Evolutionary conservation across 2,797 vertebrate genomes (phyloP), one percentile per base, ranked within the genome.

Genomic region (Triplophysa yarkandensis): DNA sequence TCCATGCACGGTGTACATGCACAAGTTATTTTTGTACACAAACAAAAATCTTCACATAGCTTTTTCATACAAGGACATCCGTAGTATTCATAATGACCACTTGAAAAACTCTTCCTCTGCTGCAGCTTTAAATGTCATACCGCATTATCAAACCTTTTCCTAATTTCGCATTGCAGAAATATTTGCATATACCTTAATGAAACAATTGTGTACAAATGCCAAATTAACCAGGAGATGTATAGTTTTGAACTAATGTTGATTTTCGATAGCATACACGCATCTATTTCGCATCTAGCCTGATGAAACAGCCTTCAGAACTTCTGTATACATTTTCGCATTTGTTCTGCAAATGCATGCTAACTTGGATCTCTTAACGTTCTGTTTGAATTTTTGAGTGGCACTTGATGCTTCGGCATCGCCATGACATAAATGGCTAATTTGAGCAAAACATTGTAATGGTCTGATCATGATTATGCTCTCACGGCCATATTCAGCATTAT

Each of bases 391-490:
- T 69, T 65, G 34, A 69, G 62, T 73, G 54, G 67, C 43, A 46
- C 44, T 71, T 44, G 52, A 78, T 67, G 67, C 50, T 62, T 80
- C 41, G 3, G 74, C 36, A 39, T 39, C 36, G 36, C 36, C 36
- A 69, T 16, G 41, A 34, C 67, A 11, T 71, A 77, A 81, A 63
- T 71, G 71, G 27, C 68, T 80, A 46, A 67, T 67, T 50, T 58
- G 65, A 32, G 17, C 74, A 64, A 77, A 70, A 71, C 55, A 39
- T 55, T 65, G 60, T 67, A 77, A 74, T 64, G 41, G 63, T 65
- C 64, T 77, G 43, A 61, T 54, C 71, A 48, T 70, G 23, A 25
- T 71, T 67, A 65, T 82, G 72, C 43, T 71, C 72, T 70, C 48
- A 74, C 23, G 36, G 55, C 72, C 72, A 77, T 68, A 58, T 48